phyloP scores from a whole-genome alignment of 2,888 invertebrate genomes.

The Meiosimyza platycephala region DNA sequence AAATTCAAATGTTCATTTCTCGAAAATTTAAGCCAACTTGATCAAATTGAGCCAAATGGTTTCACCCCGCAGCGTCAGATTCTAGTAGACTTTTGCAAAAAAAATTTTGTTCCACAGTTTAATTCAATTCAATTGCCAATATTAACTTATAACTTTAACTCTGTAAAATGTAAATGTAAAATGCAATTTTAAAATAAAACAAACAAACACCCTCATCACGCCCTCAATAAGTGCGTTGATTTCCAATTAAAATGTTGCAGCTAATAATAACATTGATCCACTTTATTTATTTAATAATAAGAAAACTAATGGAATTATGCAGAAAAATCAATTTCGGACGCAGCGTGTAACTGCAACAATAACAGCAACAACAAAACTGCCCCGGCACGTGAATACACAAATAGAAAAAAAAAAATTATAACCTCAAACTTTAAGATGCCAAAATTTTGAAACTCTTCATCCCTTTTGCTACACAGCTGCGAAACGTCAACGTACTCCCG shows the following conservation, averaged over 20 bases:
- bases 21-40: no score
- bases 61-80: no score
- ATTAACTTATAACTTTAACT: no score
- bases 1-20: no score
- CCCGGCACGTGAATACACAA: not conserved
- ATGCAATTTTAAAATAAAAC: no score
- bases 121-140: no score
- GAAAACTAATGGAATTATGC: constrained; percentile 11
- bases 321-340: constrained; percentile 26
- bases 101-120: no score
- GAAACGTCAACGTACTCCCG: not conserved
- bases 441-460: no score
- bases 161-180: no score
- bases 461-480: not conserved
- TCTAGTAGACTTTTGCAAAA: no score
- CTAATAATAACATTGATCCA: constrained; percentile 46
- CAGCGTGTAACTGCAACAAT: constrained; percentile 4
- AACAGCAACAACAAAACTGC: not conserved
- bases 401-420: not conserved
- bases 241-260: constrained; percentile 45
- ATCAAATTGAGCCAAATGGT: no score
- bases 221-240: not conserved
- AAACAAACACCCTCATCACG: not conserved
- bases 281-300: constrained; percentile 14
- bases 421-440: not conserved